Evolutionary conservation across 2,113 vertebrate species (phyloP).

Genomic region (Anoplopoma fimbria): DNA sequence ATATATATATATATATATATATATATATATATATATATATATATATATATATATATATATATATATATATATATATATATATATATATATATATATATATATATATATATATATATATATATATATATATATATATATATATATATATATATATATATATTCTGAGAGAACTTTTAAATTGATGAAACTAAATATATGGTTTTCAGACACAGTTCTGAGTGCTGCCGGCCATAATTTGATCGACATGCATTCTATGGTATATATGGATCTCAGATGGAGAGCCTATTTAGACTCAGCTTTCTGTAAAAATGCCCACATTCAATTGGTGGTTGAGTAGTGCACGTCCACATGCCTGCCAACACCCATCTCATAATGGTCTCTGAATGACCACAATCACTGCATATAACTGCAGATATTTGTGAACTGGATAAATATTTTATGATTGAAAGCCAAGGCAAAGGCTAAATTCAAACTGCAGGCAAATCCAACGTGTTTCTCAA

Average conservation of each 20-base stretch:
- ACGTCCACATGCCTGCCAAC: background rate
- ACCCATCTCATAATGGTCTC: background rate
- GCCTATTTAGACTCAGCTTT: background rate
- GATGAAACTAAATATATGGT: background rate
- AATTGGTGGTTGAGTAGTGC: background rate
- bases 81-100: background rate
- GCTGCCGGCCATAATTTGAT: background rate
- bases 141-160: background rate
- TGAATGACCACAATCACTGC: background rate
- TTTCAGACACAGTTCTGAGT: background rate
- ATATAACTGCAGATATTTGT: background rate
- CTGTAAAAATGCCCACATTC: background rate
- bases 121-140: no score
- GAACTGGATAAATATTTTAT: background rate
- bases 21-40: no score
- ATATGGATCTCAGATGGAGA: background rate
- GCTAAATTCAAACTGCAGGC: no score
- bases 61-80: no score
- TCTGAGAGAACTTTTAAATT: background rate
- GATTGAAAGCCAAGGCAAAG: no score
- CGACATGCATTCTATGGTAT: background rate
- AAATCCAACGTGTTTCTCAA: no score
- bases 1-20: no score
- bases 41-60: no score
- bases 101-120: no score